Base-by-base conservation (phyloP, 1,140 invertebrate species). In the Zaprionus lachaisei region DNA sequence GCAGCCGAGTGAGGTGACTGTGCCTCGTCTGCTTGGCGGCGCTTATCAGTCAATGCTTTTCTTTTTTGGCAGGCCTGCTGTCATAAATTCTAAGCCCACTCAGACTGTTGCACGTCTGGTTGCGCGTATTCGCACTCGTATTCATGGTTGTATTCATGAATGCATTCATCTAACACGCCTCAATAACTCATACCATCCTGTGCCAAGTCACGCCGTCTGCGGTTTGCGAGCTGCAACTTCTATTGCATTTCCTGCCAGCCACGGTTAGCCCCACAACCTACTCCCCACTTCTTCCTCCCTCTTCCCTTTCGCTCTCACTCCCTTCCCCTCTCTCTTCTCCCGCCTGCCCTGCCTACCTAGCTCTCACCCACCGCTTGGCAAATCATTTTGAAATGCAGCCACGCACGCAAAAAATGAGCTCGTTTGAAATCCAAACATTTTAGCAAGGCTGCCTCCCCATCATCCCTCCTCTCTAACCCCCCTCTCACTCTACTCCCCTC, bases 371-470 rank as follows among this genome's bases (percentile, higher is more conserved):
- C 55, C 72, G 63, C 69, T 65, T 71, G 68, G 81, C 79, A 89
- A 89, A 89, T 89, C 76, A 90, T 90, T 89, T 72, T 73, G 79
- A 90, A 89, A 90, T 89, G 85, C 85, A 81, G 76, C 78, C 58
- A 90, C 81, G 85, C 84, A 89, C 84, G 84, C 79, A 67, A 81
- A 87, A 83, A 87, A 84, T 87, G 84, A 87, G 84, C 85, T 90
- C 79, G 79, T 84, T 89, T 79, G 85, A 81, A 90, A 90, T 80
- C 81, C 85, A 90, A 90, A 80, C 81, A 85, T 81, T 87, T 87
- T 74, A 73, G 57, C 68, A 62, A 62, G 71, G 34, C 74, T 62
- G 20, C 22, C 47, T 51, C 47, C 20, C 47, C 0, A 0, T 54
- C 49, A 63, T 51, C 51, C 41, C 31, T 31, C 31, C 9, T 5